Base-by-base conservation (phyloP, 2,113 vertebrate species). In the Pitta sordida region DNA sequence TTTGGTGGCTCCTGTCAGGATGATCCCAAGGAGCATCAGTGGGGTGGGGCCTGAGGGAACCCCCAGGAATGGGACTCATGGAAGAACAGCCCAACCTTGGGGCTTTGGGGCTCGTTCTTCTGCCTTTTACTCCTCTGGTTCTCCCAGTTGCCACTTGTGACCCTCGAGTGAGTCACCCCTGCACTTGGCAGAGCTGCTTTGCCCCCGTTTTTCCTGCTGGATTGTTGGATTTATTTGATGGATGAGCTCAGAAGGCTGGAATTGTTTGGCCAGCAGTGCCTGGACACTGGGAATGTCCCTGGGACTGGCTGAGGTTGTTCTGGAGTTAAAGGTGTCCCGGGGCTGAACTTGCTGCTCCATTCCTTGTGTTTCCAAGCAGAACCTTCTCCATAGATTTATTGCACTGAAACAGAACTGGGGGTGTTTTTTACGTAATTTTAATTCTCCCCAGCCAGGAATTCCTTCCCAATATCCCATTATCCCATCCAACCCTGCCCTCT, bases 241-340 rank as follows among this genome's bases (percentile, higher is more conserved):
- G 80, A 44, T 56, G 86, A 82, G 77, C 43, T 59, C 74, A 78
- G 36, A 44, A 75, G 13, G 16, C 36, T 44, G 1, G 18, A 30
- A 63, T 21, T 0, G 7, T 39, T n/a, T 41, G 81, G 69, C 13
- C 60, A 78, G 80, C 48, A 9, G 53, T 52, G 84, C 36, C 6
- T 1, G 9, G 85, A 2, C 32, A 8, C n/a, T 4, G 39, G 6
- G 68, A 17, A 16, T 19, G 36, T 51, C 37, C 1, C 3, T 9
- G 39, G 15, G 23, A 1, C 29, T 5, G 68, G 32, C 26, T 37
- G 39, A 46, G 32, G 36, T 3, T 56, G 17, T 73, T 51, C 90
- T 85, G 63, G 10, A 3, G 29, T 46, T 52, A 4, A 30, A 7
- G 3, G 41, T 55, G 74, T 51, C 51, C 46, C 20, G 0, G 1